A percentile compares a stretch with the other conserved stretches of the same genome.
phyloP scores from a whole-genome alignment of 2,113 vertebrate species.

The Clarias batrachus region DNA sequence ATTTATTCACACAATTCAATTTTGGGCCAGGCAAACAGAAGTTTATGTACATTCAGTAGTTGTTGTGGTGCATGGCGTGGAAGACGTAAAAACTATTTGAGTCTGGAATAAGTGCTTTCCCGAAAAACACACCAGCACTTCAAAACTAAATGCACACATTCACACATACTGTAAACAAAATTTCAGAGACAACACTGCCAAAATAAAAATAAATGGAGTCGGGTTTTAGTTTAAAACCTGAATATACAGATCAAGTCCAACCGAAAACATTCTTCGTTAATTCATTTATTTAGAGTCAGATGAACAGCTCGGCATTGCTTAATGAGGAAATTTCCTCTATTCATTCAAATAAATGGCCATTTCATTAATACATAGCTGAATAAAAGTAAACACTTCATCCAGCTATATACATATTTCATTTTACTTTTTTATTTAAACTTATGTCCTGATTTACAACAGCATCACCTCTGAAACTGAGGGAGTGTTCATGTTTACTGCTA shows the following conservation, averaged over 20 bases:
- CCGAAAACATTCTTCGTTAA: background rate
- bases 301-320: background rate
- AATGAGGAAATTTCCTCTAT: background rate
- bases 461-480: background rate
- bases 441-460: background rate
- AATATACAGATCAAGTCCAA: constrained; percentile 5
- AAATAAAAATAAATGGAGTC: background rate
- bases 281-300: background rate
- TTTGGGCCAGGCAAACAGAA: constrained; percentile 61
- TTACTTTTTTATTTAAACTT: background rate
- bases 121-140: constrained; percentile 19
- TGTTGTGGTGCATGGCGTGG: constrained; percentile 54
- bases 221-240: constrained; percentile 5
- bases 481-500: background rate
- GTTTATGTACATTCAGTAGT: constrained; percentile 69
- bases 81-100: constrained; percentile 61
- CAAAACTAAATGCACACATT: constrained; percentile 29
- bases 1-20: constrained; percentile 67
- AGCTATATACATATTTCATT: background rate
- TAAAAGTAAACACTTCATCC: background rate
- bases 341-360: background rate
- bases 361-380: background rate
- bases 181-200: constrained; percentile 10
- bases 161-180: constrained; percentile 37
- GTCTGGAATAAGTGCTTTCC: constrained; percentile 52